Conservation (phyloP, 2,888 invertebrate species). For the Cheilosia pagana region DNA sequence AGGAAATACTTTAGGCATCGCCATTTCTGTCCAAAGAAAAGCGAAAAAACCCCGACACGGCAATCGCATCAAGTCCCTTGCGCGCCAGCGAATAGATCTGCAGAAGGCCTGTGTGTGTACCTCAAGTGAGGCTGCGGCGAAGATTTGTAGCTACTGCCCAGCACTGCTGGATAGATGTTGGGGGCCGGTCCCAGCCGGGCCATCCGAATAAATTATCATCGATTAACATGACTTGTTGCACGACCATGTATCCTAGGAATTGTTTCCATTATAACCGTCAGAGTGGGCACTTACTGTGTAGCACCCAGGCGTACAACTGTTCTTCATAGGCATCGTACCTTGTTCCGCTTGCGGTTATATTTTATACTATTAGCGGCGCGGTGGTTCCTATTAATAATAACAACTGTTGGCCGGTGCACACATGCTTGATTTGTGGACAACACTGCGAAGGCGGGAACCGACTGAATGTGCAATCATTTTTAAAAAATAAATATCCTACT, state of each 20-base stretch:
- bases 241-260: constrained; percentile 68
- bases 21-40: constrained; percentile 55
- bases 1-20: constrained; percentile 67
- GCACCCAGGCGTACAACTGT: constrained; percentile 10
- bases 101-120: constrained; percentile 3
- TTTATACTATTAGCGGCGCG: constrained; percentile 53
- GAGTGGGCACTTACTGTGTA: constrained; percentile 32
- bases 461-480: constrained; percentile 57
- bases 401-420: constrained; percentile 46
- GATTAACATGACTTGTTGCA: constrained; percentile 74
- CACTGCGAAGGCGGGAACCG: constrained; percentile 60
- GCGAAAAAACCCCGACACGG: constrained; percentile 23
- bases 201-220: constrained; percentile 73
- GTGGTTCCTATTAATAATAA: constrained; percentile 48
- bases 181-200: constrained; percentile 61
- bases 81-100: constrained; percentile 21
- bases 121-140: constrained; percentile 54
- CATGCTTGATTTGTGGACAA: constrained; percentile 63
- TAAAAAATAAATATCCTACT: constrained; percentile 56
- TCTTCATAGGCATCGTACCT: background rate
- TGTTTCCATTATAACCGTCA: constrained; percentile 58
- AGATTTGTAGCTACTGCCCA: constrained; percentile 69
- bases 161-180: constrained; percentile 66
- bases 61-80: constrained; percentile 10
- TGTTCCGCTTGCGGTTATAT: constrained; percentile 58